Base-by-base conservation (phyloP, 2,797 vertebrate genomes). In the Gymnocypris eckloni region DNA sequence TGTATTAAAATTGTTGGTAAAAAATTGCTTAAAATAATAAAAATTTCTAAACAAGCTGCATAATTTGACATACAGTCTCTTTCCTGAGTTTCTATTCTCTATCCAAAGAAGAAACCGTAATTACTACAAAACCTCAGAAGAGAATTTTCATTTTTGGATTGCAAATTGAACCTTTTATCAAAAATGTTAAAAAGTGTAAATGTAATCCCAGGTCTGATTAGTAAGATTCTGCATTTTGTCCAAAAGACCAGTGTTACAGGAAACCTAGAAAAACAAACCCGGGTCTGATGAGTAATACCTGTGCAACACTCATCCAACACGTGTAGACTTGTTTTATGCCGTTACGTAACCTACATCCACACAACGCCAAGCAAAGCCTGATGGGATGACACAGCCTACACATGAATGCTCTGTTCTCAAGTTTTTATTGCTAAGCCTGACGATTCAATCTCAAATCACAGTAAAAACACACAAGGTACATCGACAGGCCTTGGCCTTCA, bases 321-420 rank as follows among this genome's bases (percentile, higher is more conserved):
- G 81, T 41, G 15, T 11, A 61, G 66, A 33, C 84, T 79, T 73
- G 88, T 75, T 75, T 66, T 18, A 12, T 11, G 45, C 1, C 0
- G 52, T 83, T 87, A 78, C 66, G 52, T 73, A 86, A 83, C 86
- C 25, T 61, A 13, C 54, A 50, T 78, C 16, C 43, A 43, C 33
- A 48, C 8, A 77, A 39, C 4, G 22, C 52, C 2, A 59, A 84
- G 43, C 77, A 41, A 48, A 76, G 56, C n/a, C 64, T 48, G 45
- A 78, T 72, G 79, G 4, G 33, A 54, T 56, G 80, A 75, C 86
- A 64, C 69, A 56, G 52, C 22, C 67, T 61, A n/a, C 22, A 61
- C 70, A 59, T 43, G 45, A 84, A 71, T 33, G 33, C 56, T 45
- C 5, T 12, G 39, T 33, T 80, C 25, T 61, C 45, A 18, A 45